Percentiles rank a stretch among this genome's conserved stretches.
Conservation (phyloP, 1,140 invertebrate genomes). For the Habropoda laboriosa region DNA sequence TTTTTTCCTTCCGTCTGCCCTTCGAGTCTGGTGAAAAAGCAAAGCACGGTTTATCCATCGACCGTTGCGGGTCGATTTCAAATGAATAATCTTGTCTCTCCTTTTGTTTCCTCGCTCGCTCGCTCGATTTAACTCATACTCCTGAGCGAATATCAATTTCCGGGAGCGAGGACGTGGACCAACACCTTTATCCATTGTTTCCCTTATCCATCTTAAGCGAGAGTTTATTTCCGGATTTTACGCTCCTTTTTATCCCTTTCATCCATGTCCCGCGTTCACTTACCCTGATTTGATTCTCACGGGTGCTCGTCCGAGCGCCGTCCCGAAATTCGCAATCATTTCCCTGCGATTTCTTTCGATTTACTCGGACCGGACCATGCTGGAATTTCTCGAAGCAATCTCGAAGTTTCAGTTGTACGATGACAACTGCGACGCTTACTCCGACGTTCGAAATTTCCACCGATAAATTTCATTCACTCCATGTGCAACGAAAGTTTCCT, state of each 20-base stretch:
- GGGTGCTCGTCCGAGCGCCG: not conserved
- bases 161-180: slow-evolving; percentile 19
- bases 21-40: slow-evolving; percentile 47
- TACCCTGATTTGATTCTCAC: slow-evolving; percentile 15
- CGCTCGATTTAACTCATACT: slow-evolving; percentile 58
- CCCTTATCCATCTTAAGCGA: slow-evolving; percentile 15
- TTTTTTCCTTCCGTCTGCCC: slow-evolving; percentile 20
- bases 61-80: slow-evolving; percentile 42
- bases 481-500: not conserved
- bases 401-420: not conserved
- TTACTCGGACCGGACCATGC: not conserved
- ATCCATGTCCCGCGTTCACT: not conserved
- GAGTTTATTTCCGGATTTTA: slow-evolving; percentile 34
- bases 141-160: slow-evolving; percentile 61
- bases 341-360: slow-evolving; percentile 22
- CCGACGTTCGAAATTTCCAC: not conserved
- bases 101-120: slow-evolving; percentile 48
- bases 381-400: not conserved
- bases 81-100: slow-evolving; percentile 51
- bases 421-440: not conserved
- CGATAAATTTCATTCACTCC: slow-evolving; percentile 5
- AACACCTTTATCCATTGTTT: slow-evolving; percentile 43
- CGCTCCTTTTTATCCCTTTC: slow-evolving; percentile 49
- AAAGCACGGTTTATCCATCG: slow-evolving; percentile 52
- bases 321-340: not conserved